phyloP scores from a whole-genome alignment of 2,113 vertebrate species.

The Anseranas semipalmata region DNA sequence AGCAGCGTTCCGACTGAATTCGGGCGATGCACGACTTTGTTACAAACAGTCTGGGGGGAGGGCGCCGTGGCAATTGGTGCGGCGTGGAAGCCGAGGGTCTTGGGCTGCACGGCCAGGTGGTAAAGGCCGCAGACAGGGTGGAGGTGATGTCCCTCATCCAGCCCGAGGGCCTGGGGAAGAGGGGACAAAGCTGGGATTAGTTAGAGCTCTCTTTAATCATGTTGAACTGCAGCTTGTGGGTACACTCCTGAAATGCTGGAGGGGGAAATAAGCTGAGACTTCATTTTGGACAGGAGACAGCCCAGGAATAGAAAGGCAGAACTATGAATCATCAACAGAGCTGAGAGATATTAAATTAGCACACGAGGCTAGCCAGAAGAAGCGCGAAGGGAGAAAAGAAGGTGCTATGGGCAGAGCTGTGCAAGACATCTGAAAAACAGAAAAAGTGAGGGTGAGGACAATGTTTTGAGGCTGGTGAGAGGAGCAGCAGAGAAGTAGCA shows the following conservation, averaged over 20 bases:
- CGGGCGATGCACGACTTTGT: background rate
- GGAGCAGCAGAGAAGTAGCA: background rate
- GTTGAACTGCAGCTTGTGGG: background rate
- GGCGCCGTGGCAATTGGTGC: rapidly evolving
- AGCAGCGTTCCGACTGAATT: background rate
- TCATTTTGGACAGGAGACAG: slow-evolving; percentile 62
- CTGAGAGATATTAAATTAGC: slow-evolving; percentile 7
- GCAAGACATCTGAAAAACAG: background rate
- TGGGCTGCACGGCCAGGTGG: rapidly evolving
- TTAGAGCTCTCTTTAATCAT: background rate
- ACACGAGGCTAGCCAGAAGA: background rate
- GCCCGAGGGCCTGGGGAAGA: background rate
- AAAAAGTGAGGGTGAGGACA: background rate
- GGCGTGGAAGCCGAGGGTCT: background rate
- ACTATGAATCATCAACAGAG: slow-evolving; percentile 49
- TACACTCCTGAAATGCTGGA: slow-evolving; percentile 36
- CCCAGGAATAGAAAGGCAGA: slow-evolving; percentile 65
- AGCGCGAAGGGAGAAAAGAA: background rate
- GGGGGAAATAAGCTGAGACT: slow-evolving; percentile 51
- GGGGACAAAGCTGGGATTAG: slow-evolving; percentile 14
- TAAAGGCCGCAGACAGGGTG: background rate
- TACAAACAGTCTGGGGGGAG: background rate
- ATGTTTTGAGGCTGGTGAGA: background rate
- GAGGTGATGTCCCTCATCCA: background rate
- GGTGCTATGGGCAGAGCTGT: background rate